These are phyloP conservation scores for Acanthoscelides obtectus DNA, from an alignment of 2,888 invertebrate genomes.

Conservation along the genomic window DNA sequence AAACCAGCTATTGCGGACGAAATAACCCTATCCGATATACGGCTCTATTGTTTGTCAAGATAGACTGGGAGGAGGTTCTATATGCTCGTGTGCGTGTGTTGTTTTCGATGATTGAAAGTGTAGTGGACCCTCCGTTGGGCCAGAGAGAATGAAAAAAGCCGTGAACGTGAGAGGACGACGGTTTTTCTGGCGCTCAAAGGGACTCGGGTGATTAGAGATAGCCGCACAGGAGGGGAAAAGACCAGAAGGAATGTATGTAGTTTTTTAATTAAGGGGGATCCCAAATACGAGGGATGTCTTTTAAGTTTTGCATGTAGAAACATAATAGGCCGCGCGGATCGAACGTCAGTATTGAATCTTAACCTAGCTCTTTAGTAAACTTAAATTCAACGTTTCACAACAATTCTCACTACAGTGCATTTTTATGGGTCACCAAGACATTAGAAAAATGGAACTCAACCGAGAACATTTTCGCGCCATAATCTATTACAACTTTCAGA, in stretches of 20 bases:
- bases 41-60: background rate
- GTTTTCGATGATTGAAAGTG: background rate
- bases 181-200: background rate
- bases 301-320: too few relatives aligned
- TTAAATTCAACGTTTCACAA: too few relatives aligned
- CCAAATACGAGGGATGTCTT: too few relatives aligned
- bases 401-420: too few relatives aligned
- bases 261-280: background rate
- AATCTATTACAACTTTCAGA: too few relatives aligned
- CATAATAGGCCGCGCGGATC: too few relatives aligned
- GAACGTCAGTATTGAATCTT: too few relatives aligned
- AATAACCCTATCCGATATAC: background rate
- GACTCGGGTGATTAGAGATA: background rate
- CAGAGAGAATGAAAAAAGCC: background rate
- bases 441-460: too few relatives aligned
- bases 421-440: too few relatives aligned
- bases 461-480: too few relatives aligned
- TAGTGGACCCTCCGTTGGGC: background rate
- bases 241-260: background rate
- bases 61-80: background rate
- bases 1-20: background rate
- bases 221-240: background rate
- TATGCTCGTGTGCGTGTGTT: background rate
- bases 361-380: too few relatives aligned
- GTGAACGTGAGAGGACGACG: background rate